phyloP scores from a whole-genome alignment of 64 coral and sea anemone genomes.

The Stylophora pistillata region DNA sequence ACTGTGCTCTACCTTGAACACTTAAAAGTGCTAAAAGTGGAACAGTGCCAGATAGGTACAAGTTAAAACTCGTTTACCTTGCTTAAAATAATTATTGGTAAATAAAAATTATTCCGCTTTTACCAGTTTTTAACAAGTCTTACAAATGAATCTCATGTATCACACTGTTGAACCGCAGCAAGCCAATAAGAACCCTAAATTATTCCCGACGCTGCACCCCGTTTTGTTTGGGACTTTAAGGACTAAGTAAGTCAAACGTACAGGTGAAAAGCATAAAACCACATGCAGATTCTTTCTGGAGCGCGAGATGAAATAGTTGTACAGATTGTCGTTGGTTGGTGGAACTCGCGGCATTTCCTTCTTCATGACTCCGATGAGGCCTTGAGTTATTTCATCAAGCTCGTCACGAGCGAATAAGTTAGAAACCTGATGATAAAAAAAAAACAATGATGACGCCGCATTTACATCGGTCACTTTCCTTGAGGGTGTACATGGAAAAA shows the following conservation, averaged over 20 bases:
- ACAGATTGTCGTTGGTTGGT: conserved; percentile 96
- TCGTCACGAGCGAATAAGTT: conserved; percentile 98
- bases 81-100: too few species aligned
- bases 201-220: too few species aligned
- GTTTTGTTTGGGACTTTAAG: neutral
- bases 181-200: too few species aligned
- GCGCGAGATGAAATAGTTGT: conserved; percentile 93
- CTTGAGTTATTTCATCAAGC: conserved; percentile 91
- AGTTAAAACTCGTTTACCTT: too few species aligned
- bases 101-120: too few species aligned
- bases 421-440: conserved; percentile 67
- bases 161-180: neutral
- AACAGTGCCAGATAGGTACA: too few species aligned
- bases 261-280: conserved; percentile 94
- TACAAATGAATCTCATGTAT: too few species aligned
- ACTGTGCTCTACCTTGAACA: too few species aligned
- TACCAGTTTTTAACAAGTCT: too few species aligned
- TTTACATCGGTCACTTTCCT: neutral
- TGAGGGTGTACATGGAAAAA: too few species aligned
- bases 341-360: conserved; percentile 91
- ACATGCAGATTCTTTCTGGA: conserved; percentile 96
- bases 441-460: neutral
- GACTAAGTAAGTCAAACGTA: conserved; percentile 13
- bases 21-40: too few species aligned
- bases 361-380: conserved; percentile 93